These are phyloP conservation scores for Ciconia boyciana DNA, from an alignment of 2,113 vertebrate species.

Conservation along the genomic window DNA sequence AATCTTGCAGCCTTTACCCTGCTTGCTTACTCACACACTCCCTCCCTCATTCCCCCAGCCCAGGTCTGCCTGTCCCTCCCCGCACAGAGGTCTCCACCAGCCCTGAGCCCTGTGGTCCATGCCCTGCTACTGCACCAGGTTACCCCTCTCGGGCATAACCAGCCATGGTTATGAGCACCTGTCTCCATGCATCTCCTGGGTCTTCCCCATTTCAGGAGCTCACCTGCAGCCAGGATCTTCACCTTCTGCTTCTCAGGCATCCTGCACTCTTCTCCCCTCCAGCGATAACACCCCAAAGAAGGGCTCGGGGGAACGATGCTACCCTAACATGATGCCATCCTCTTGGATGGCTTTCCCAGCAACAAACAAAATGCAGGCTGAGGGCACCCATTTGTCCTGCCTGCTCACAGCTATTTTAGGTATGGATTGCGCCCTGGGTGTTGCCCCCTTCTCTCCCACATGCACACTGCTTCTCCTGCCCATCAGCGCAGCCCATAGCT, in stretches of 20 bases:
- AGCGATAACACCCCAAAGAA: too few species aligned
- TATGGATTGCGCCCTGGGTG: too few species aligned
- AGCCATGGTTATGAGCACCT: neutral
- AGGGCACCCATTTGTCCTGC: neutral
- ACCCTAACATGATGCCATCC: rapidly evolving
- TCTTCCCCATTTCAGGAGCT: neutral
- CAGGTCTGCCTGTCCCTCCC: neutral
- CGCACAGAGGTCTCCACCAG: neutral
- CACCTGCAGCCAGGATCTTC: neutral
- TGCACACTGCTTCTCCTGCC: neutral
- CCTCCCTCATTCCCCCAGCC: neutral
- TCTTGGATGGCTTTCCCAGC: neutral
- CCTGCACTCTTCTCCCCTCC: neutral
- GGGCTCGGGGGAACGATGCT: neutral
- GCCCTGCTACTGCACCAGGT: neutral
- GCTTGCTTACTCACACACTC: neutral
- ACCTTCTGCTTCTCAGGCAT: neutral
- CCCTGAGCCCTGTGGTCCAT: neutral
- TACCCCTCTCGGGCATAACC: neutral
- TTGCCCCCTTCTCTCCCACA: neutral
- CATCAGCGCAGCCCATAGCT: neutral
- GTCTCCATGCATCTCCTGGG: neutral
- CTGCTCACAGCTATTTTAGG: neutral
- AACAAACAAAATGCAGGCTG: neutral
- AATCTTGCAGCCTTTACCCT: neutral